Evolutionary conservation across 2,797 vertebrate genomes (phyloP), one percentile per base, ranked within the genome.

Genomic region (Streptopelia turtur): DNA sequence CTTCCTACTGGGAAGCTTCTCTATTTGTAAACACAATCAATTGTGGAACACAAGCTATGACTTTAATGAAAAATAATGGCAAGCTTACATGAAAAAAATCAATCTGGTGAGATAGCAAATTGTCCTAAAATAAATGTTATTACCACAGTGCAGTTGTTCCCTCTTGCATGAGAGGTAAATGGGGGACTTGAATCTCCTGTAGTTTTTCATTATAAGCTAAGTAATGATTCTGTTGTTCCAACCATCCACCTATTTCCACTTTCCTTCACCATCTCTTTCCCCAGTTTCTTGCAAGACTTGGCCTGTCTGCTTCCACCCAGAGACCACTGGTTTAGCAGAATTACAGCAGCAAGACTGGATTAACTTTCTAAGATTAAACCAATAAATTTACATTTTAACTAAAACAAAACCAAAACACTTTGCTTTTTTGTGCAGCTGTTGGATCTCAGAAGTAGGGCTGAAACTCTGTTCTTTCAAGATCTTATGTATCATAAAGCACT

Each of bases 41-140:
- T 65, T 80, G 66, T 94, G 57, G 83, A 83, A 85, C 70, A 83
- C 33, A 92, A 87, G 45, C 55, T 55, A 47, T 61, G 63, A 83
- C 84, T 91, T 94, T 87, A 96, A 93, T 95, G 83, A 82, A 90
- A 94, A 96, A 80, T 92, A 93, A 85, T 83, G 68, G 57, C 79
- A 94, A 87, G 64, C 30, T 78, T 79, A 72, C 69, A 88, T 5
- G 31, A 55, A 80, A 83, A 75, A 90, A 93, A 66, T 88, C 74
- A 53, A 82, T 96, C 79, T 84, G 27, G 14, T 84, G 64, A 80
- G 80, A 80, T 82, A 79, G 75, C 63, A 92, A 52, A 86, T 91
- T 65, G 57, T 86, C 28, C 31, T 86, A 68, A 96, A 94, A 87
- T 81, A 71, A 39, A 60, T 93, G 59, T 91, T 96, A 75, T 83